Evolutionary conservation across 2,113 vertebrate species (phyloP), one percentile per base, ranked within the genome.

Genomic region (Jacana jacana): DNA sequence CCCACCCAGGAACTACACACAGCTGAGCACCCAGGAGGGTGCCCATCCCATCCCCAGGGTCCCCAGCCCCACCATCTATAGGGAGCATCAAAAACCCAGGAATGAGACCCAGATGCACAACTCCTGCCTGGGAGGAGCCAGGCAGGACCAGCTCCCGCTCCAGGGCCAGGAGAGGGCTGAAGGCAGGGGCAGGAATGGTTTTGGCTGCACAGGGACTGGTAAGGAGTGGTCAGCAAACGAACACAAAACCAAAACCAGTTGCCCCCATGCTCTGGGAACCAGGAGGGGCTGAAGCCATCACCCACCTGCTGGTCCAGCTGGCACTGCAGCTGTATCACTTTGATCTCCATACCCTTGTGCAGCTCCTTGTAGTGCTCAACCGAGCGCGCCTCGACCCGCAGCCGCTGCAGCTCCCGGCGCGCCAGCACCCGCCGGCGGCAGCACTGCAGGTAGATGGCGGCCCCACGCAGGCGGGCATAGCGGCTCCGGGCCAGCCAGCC

Each of bases 261-360:
- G 28, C 8, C 14, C 28, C 52, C 18, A 3, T 1, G 1, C 35
- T 31, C 49, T 14, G 7, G 15, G 11, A 18, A 10, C 42, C 28
- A 22, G 0, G 1, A 16, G 27, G 42, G 8, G n/a, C 19, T 22
- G 14, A 37, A 49, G 31, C 40, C 10, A 39, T 58, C 51, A 63
- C 85, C 72, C 79, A 98, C 98, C 97, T 98, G 96, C 87, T 98
- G 97, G 18, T 98, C 98, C 15, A 98, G 97, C 78, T 93, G 92
- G 46, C 98, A 51, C 97, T 98, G 98, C 82, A 98, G 96, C 96
- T 98, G 98, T 31, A 98, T 98, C 96, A 98, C 97, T 95, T 98
- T 98, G 75, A 98, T 97, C 90, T 98, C 98, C 98, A 98, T 97
- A 88, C 98, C 98, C 84, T 95, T 98, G 97, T 98, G 98, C 93